Conservation (phyloP, 2,888 invertebrate species). For the Eupithecia centaureata region DNA sequence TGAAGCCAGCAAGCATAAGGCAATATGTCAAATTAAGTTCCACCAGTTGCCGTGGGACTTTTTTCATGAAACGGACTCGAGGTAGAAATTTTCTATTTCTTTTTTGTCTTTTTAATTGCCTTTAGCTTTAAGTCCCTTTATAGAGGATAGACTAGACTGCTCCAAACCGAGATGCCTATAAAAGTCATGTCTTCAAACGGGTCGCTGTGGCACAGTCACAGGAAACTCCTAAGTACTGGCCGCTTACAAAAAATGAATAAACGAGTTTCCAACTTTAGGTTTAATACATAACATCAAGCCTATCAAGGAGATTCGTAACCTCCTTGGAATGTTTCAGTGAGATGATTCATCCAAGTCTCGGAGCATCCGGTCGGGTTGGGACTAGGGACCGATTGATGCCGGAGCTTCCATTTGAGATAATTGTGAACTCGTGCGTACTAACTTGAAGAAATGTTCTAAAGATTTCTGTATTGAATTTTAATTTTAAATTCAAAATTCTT, state of each 20-base stretch:
- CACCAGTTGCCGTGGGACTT: too few relatives aligned
- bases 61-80: too few relatives aligned
- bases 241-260: not conserved
- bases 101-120: too few relatives aligned
- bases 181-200: too few relatives aligned
- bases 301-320: not conserved
- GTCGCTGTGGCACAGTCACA: too few relatives aligned
- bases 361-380: not conserved
- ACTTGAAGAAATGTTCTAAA: not conserved
- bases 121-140: too few relatives aligned
- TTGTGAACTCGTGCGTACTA: conserved; percentile 7
- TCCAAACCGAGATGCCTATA: too few relatives aligned
- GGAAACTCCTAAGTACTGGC: not conserved
- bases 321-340: not conserved
- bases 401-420: not conserved
- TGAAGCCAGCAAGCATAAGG: too few relatives aligned
- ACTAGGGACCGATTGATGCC: not conserved
- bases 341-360: not conserved
- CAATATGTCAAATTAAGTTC: too few relatives aligned
- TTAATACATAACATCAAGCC: conserved; percentile 1
- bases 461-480: not conserved
- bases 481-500: not conserved
- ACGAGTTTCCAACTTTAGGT: not conserved
- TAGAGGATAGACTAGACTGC: too few relatives aligned
- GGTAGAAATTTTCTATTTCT: too few relatives aligned